Base-by-base conservation (phyloP, 2,888 invertebrate species). In the Stratiomys singularior region DNA sequence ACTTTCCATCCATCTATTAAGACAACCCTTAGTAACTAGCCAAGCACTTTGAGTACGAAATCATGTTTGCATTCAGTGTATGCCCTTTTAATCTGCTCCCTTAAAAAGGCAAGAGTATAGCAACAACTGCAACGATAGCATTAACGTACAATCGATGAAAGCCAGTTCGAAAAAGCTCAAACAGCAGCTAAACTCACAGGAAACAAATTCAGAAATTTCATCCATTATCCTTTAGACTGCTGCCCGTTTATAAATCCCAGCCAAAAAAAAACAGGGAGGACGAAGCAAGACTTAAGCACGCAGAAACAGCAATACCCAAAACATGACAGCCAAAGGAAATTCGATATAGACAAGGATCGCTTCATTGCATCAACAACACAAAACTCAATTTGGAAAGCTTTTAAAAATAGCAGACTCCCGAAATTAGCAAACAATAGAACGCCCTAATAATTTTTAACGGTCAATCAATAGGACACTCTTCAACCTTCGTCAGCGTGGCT, bases 361-460 rank as follows among this genome's bases (percentile, higher is more conserved):
- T 60, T 25, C 25, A 60, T 60, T 60, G 58, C 58, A 23, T 25
- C 21, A 21, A 25, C 21, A 23, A 25, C 21, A 23, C 25, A 60
- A 60, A 37, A 60, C 25, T 60, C 58, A 60, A 60, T 60, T 60
- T 60, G 18, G 37, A 60, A 25, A 25, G 23, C 25, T 60, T 60
- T 60, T 18, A 25, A 60, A 60, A 60, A 60, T 23, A 60, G 58
- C 58, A 60, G 21, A 60, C 58, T 21, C 13, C 58, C 9, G 25
- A 21, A 18, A 60, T 60, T 23, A 60, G 25, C 58, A 18, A 60
- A 25, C 58, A 60, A 23, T 60, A 25, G 58, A 60, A 60, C 58
- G 25, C 58, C 58, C 58, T 25, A 60, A 60, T 60, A 60, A 60
- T 18, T 21, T 60, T 60, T 21, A 60, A 60, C 58, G 21, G 58